Base-by-base conservation (phyloP, 2,888 invertebrate species). In the Muscina levida region DNA sequence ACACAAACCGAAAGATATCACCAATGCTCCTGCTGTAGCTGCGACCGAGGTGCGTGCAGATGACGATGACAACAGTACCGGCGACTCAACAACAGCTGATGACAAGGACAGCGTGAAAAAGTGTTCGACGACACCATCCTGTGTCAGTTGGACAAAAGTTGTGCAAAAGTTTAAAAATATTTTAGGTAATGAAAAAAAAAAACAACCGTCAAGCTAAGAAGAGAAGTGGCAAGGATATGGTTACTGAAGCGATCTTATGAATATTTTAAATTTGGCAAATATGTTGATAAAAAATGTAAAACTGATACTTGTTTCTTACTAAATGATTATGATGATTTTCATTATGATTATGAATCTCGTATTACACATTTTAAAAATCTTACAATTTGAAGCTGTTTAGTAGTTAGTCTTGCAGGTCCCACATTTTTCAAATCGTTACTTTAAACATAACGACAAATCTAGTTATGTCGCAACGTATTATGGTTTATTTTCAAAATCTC, bases 131-230 rank as follows among this genome's bases (percentile, higher is more conserved):
- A 88, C 89, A 59, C 87, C 87, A 76, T 86, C 89, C 80, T 90
- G 90, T 85, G 88, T 90, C 81, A 90, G 89, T 85, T 90, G 90
- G 89, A 88, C 87, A 59, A 88, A 89, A 86, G 87, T 88, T 73
- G 83, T 88, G 82, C 87, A 88, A 82, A 89, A 87, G 75, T 89
- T 89, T 79, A 89, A 87, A 83, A 85, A 86, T 70, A 88, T 89
- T 31, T 76, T 87, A 86, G 88, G 87, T 89, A 88, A 88, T 59
- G 1, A 57, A 31, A 57, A 37, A 13, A 56, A 15, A 26, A 26
- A 10, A 24, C 26, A 56, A 10, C 37, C 10, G n/a, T 13, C n/a
- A 44, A 44, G 4, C n/a, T n/a, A 44, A 44, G 6, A 44, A 44
- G 44, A 19, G 13, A 56, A 56, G n/a, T n/a, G n/a, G n/a, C n/a